Evolutionary conservation across 2,797 vertebrate species (phyloP).

Genomic region (Perodicticus potto): DNA sequence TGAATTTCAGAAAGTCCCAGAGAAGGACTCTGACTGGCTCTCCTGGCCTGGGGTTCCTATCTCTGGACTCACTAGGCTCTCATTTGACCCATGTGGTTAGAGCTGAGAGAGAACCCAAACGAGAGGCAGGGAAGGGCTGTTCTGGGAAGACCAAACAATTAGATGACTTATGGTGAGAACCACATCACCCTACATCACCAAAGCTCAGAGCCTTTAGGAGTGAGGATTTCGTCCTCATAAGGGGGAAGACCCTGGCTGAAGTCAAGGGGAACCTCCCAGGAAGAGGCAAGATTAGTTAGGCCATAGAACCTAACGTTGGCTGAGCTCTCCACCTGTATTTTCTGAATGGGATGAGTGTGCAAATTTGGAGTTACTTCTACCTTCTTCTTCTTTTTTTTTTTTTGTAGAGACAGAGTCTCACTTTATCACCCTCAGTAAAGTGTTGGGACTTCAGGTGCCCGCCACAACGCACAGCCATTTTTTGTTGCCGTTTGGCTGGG

Average conservation of each 20-base stretch:
- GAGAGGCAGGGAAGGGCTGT: neutral
- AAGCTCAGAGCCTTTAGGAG: neutral
- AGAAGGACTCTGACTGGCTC: neutral
- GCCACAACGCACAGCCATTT: no score
- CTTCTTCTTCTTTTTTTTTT: neutral
- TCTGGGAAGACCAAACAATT: neutral
- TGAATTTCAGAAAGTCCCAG: constrained; percentile 40
- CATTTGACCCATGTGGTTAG: neutral
- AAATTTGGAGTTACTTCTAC: constrained; percentile 9
- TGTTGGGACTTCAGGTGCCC: no score
- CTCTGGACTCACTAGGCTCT: neutral
- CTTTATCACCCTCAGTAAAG: no score
- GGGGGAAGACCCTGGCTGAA: neutral
- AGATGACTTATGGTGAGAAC: neutral
- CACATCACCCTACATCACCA: neutral
- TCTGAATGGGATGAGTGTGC: neutral
- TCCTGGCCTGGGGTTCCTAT: neutral
- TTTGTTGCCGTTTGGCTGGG: no score
- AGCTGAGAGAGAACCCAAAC: neutral
- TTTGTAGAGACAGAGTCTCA: no score
- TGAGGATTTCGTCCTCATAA: neutral
- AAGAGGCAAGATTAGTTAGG: neutral
- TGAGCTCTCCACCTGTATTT: neutral
- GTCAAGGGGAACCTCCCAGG: neutral
- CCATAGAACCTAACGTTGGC: neutral